Evolutionary conservation across 2,113 vertebrate genomes (phyloP), one percentile per base, ranked within the genome.

Genomic region (Epinephelus moara): DNA sequence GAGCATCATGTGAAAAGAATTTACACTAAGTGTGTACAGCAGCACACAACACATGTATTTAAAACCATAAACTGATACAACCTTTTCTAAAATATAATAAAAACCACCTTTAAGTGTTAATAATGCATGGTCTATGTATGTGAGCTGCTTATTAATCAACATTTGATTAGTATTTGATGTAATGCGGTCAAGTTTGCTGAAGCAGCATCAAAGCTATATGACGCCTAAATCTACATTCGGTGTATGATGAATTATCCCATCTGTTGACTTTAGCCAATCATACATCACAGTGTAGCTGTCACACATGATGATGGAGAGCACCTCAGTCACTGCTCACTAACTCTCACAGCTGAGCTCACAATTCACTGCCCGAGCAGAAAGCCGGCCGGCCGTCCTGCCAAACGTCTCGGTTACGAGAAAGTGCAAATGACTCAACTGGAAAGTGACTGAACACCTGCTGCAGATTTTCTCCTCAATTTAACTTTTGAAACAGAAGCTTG

Each of bases 211-310:
- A 33, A 56, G 27, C 17, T 4, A 61, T 52, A 42, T 2, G 60
- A 67, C 25, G 30, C 66, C 45, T 68, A 52, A 63, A 78, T 68
- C 68, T 55, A 68, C 70, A 71, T 73, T 72, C 52, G 27, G 4
- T 30, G 12, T 56, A 45, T 78, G 82, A 87, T 80, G 70, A 75
- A 85, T 71, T n/a, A 75, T 63, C 33, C 63, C 64, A 56, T 80
- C 63, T 74, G 53, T 64, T 74, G 60, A 71, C 49, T 72, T 50
- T 50, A 75, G 79, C 40, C 81, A 84, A 57, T 82, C 71, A 71
- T 62, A 42, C 62, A 64, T 88, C 79, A 66, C 49, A 8, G 72
- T 8, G 69, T 55, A 17, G 57, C 64, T 62, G 64, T 66, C 77
- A 18, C 71, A 42, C 21, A 49, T 52, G 3, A 61, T 81, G 85